Evolutionary conservation across 2,888 invertebrate genomes (phyloP).

Genomic region (Flexamia atlantica): DNA sequence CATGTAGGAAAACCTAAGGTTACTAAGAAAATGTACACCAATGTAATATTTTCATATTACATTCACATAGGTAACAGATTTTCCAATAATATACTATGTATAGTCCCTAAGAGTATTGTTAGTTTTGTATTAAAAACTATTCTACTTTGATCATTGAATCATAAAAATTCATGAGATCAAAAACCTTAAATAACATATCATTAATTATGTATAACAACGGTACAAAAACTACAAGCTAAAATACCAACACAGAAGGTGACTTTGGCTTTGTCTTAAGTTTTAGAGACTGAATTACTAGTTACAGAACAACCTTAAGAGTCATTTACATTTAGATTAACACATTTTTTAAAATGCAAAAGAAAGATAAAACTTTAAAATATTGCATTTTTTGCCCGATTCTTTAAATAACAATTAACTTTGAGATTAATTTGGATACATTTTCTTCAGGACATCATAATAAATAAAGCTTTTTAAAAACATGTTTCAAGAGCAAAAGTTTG

Average conservation of each 20-base stretch:
- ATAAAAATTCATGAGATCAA: slow-evolving; percentile 55
- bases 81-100: slow-evolving; percentile 4
- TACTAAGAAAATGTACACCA: slow-evolving; percentile 10
- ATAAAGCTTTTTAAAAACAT: no score
- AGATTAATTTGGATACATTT: no score
- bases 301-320: slow-evolving; percentile 37
- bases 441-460: no score
- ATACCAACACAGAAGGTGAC: slow-evolving; percentile 23
- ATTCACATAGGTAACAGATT: slow-evolving; percentile 22
- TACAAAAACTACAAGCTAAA: slow-evolving; percentile 49
- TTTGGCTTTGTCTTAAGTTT: slow-evolving; percentile 45
- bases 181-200: not conserved
- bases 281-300: slow-evolving; percentile 24
- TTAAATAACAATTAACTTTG: no score
- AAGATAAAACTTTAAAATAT: no score
- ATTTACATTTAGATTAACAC: slow-evolving; percentile 1
- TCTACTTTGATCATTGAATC: slow-evolving; percentile 57
- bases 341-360: slow-evolving; percentile 5
- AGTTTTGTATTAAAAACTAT: slow-evolving; percentile 23
- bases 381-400: no score
- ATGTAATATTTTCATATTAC: slow-evolving; percentile 10
- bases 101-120: slow-evolving; percentile 15
- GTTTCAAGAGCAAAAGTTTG: no score
- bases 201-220: slow-evolving; percentile 16
- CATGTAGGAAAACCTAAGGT: slow-evolving; percentile 31